These are phyloP conservation scores for Drosophila nr. perissopoda DNA, from an alignment of 2,888 invertebrate species.

Conservation along the genomic window DNA sequence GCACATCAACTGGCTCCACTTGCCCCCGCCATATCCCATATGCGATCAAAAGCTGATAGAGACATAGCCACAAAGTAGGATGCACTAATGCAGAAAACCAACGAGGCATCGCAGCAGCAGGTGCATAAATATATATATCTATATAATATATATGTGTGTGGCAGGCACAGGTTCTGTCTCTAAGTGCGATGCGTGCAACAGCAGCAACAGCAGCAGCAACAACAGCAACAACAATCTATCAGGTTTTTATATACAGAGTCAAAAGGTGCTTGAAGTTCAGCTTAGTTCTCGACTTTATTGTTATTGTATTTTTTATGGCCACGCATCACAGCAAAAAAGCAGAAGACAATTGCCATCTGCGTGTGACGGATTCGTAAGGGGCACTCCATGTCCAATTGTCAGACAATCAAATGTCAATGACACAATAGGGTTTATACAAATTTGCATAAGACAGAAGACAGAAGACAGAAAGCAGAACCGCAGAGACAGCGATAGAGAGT, in stretches of 20 bases:
- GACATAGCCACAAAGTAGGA: constrained; percentile 68
- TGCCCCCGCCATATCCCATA: constrained; percentile 21
- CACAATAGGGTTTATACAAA: constrained; percentile 13
- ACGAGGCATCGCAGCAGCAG: constrained; percentile 49
- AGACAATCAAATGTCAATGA: constrained; percentile 44
- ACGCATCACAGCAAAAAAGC: constrained; percentile 8
- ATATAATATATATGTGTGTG: constrained; percentile 5
- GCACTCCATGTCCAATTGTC: constrained; percentile 32
- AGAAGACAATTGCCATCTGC: constrained; percentile 18
- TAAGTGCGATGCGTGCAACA: constrained; percentile 43
- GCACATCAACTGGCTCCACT: constrained; percentile 52
- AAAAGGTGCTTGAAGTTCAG: constrained; percentile 39
- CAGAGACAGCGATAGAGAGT: neutral
- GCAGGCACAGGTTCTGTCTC: constrained; percentile 28
- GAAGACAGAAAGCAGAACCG: neutral
- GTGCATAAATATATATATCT: constrained; percentile 36
- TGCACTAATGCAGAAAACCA: constrained; percentile 73
- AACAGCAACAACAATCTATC: constrained; percentile 39
- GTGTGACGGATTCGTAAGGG: constrained; percentile 41
- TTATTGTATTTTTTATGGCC: constrained; percentile 4
- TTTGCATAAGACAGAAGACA: constrained; percentile 35
- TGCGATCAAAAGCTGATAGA: constrained; percentile 69
- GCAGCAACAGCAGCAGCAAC: constrained; percentile 13
- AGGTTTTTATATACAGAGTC: constrained; percentile 58
- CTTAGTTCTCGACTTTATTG: constrained; percentile 18